Evolutionary conservation across 2,113 vertebrate genomes (phyloP), one percentile per base, ranked within the genome.

Genomic region (Eptesicus fuscus): DNA sequence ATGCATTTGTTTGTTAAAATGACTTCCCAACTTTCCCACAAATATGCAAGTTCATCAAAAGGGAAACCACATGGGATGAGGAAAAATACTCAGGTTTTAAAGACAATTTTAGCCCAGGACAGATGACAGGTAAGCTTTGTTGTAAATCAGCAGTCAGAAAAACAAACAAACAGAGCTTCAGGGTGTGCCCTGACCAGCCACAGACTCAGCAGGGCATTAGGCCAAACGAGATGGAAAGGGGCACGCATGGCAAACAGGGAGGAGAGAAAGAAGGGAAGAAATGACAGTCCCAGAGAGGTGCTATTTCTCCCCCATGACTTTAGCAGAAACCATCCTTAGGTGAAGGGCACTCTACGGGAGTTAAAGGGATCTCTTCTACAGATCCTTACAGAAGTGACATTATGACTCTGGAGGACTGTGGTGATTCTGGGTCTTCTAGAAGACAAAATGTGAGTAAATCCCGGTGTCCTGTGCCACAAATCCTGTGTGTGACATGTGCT

Each of bases 401-500:
- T 44, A 90, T 51, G 23, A 44, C 67, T 69, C 73, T 47, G 47
- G 76, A 90, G 61, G 63, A 86, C 6, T 4, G 8, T 42, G n/a
- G 73, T 0, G 1, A 91, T 82, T 76, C 56, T 56, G 59, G 80
- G 69, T 63, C 51, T 56, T 94, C 79, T 25, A 79, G 69, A 76
- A 90, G 88, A 94, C 37, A 78, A 90, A 78, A 83, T 61, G 35
- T 30, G 16, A 85, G 22, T 85, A 78, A 95, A 94, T 90, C 83
- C 40, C 25, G 17, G n/a, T 85, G 53, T 11, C 88, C 61, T 4
- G 23, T 76, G 77, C 61, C 86, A 87, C 37, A 74, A 83, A 93
- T 94, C 94, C 61, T 79, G 56, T 61, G 69, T 59, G 32, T 91
- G 93, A 88, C 95, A 95, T 92, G 92, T 96, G 90, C 82, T 97